These are phyloP conservation scores for roundworm (Caenorhabditis elegans) DNA, from an alignment of 1,140 invertebrate species.

Conservation along the genomic window DNA sequence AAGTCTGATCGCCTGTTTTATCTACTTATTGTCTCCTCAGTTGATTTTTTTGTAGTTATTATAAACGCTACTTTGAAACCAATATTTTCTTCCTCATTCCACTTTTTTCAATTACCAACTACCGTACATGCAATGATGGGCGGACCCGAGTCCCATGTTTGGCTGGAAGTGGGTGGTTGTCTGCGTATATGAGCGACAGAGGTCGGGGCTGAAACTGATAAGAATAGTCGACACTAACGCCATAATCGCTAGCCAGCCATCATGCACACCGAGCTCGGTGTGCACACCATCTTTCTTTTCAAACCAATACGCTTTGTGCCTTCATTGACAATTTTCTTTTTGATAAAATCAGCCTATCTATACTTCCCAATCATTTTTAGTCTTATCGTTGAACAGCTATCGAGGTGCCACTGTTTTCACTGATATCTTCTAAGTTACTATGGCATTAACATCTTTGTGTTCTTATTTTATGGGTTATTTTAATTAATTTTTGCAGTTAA, in stretches of 20 bases:
- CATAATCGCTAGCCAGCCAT: neutral
- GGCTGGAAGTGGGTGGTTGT: neutral
- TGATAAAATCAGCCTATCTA: slow-evolving; percentile 27
- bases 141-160: neutral
- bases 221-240: neutral
- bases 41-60: no score
- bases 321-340: neutral
- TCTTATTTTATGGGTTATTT: no score
- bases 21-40: no score
- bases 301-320: neutral
- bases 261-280: no score
- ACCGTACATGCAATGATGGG: neutral
- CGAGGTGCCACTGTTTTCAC: neutral
- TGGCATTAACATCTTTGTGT: no score
- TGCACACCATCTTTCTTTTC: neutral
- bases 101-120: neutral
- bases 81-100: no score
- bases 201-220: neutral
- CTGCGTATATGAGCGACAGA: neutral
- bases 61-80: no score
- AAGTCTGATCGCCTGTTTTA: no score
- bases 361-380: slow-evolving; percentile 9
- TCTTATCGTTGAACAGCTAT: slow-evolving; percentile 10
- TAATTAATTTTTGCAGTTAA: no score
- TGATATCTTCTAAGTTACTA: neutral